Evolutionary conservation across 2,797 vertebrate species (phyloP).

Genomic region (Tokudaia tokunoshimensis): DNA sequence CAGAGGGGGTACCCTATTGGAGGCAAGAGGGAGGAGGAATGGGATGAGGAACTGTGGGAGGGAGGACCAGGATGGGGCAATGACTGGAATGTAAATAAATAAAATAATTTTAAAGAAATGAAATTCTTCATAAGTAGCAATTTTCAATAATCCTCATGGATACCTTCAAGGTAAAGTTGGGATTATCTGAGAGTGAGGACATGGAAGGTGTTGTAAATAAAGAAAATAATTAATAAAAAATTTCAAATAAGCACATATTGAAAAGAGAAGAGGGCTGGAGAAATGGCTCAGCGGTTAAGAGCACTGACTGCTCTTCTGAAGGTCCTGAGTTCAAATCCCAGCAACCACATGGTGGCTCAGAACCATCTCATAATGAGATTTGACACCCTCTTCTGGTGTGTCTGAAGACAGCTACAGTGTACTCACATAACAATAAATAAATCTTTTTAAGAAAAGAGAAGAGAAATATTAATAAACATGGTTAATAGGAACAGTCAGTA

Average conservation of each 20-base stretch:
- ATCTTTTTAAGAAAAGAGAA: neutral
- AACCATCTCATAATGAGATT: too few species aligned
- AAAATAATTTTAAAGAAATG: neutral
- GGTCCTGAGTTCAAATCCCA: too few species aligned
- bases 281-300: too few species aligned
- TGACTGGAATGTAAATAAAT: neutral
- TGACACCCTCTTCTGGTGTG: too few species aligned
- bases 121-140: neutral
- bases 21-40: neutral
- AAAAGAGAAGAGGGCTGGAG: neutral
- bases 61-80: neutral
- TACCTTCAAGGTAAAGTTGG: neutral
- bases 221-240: neutral
- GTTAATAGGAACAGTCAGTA: neutral
- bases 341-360: too few species aligned
- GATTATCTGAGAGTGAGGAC: neutral
- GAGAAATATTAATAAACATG: neutral
- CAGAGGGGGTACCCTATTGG: neutral
- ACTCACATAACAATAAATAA: too few species aligned
- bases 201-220: neutral
- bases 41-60: neutral
- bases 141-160: neutral
- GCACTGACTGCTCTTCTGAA: too few species aligned
- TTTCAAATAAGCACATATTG: neutral
- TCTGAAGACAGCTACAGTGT: too few species aligned